phyloP scores from a whole-genome alignment of 1,140 invertebrate genomes.

The Cephus cinctus region DNA sequence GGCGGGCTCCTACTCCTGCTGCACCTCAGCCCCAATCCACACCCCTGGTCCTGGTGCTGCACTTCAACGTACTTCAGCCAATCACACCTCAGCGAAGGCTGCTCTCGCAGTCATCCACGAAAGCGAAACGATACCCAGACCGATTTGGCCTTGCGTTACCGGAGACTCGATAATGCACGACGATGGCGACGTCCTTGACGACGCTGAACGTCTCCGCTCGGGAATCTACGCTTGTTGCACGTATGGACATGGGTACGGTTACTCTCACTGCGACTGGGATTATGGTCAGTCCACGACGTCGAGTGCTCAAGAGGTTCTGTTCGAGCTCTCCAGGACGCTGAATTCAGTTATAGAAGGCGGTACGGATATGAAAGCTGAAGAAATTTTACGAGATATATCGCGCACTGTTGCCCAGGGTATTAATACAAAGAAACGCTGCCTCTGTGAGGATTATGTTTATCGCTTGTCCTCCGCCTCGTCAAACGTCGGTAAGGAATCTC shows the following conservation, averaged over 20 bases:
- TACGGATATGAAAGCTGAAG: conserved; percentile 40
- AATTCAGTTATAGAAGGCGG: conserved; percentile 52
- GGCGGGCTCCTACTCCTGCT: conserved; percentile 32
- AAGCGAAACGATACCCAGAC: conserved; percentile 35
- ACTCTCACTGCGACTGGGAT: conserved; percentile 22
- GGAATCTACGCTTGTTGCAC: conserved; percentile 25
- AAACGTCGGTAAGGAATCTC: conserved; percentile 45
- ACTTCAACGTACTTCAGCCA: conserved; percentile 12
- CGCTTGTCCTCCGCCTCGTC: conserved; percentile 43
- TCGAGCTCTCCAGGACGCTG: conserved; percentile 51
- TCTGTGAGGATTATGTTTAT: conserved; percentile 46
- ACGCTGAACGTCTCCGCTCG: not conserved
- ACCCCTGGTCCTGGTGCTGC: conserved; percentile 19
- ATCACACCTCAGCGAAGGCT: not conserved
- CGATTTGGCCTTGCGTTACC: conserved; percentile 36
- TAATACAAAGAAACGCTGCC: conserved; percentile 31
- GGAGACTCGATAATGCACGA: conserved; percentile 24
- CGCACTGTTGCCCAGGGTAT: conserved; percentile 45
- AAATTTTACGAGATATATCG: conserved; percentile 49
- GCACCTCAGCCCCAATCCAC: conserved; percentile 13
- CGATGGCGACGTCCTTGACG: conserved; percentile 14
- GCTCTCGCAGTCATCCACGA: conserved; percentile 37
- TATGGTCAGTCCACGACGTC: conserved; percentile 9
- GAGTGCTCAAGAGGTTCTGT: conserved; percentile 43
- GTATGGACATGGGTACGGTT: conserved; percentile 22